These are phyloP conservation scores for Papilio gigon DNA, from an alignment of 2,888 invertebrate species.

Conservation along the genomic window DNA sequence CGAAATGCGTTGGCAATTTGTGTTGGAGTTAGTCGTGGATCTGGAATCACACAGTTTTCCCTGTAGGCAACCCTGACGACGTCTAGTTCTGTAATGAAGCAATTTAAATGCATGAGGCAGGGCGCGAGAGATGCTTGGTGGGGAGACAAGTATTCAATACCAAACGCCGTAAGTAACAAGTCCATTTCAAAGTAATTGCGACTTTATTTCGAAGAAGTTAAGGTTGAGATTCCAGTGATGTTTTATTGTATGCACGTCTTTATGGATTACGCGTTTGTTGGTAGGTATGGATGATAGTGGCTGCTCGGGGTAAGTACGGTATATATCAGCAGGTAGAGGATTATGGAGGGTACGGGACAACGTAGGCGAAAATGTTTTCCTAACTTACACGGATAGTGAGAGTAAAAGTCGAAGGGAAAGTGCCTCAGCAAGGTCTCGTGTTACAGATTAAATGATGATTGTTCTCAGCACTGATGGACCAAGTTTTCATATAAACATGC, in stretches of 20 bases:
- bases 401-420: slow-evolving; percentile 78
- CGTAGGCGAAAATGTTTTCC: slow-evolving; percentile 79
- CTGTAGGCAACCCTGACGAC: slow-evolving; percentile 76
- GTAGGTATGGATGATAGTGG: slow-evolving; percentile 82
- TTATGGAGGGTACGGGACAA: slow-evolving; percentile 75
- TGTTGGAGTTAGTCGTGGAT: slow-evolving; percentile 49
- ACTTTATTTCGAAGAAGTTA: slow-evolving; percentile 28
- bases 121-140: slow-evolving; percentile 78
- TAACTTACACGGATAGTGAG: slow-evolving; percentile 77
- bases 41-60: slow-evolving; percentile 56
- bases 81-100: slow-evolving; percentile 83
- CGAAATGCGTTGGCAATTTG: slow-evolving; percentile 45
- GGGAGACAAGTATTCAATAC: slow-evolving; percentile 60
- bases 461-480: slow-evolving; percentile 18
- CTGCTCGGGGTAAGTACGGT: slow-evolving; percentile 77
- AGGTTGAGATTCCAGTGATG: slow-evolving; percentile 43
- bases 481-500: slow-evolving; percentile 37
- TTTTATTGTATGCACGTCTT: slow-evolving; percentile 43
- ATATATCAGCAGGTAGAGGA: slow-evolving; percentile 81
- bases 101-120: slow-evolving; percentile 84
- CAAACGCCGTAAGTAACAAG: slow-evolving; percentile 53
- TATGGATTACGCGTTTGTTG: slow-evolving; percentile 43
- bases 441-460: slow-evolving; percentile 37
- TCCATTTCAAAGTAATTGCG: slow-evolving; percentile 45
- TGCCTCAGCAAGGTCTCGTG: slow-evolving; percentile 56